Base-by-base conservation (phyloP, 2,113 vertebrate species). In the Menura novaehollandiae region DNA sequence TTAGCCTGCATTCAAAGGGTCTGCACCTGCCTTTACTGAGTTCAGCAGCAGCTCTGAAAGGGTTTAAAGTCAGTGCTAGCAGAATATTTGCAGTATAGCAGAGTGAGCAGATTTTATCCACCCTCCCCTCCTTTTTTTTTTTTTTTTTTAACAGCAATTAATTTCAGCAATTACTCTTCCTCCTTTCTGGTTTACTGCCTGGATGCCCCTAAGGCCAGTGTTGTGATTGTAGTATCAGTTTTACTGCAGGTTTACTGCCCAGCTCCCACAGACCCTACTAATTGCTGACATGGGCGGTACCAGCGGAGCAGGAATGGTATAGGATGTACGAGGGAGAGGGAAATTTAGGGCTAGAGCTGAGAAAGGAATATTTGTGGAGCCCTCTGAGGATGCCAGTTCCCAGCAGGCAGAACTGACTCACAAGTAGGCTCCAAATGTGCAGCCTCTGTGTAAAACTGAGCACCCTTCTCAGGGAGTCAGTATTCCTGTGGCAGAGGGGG, bases 81-180 rank as follows among this genome's bases (percentile, higher is more conserved):
- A 16, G 18, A 56, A 2, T 22, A 19, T 74, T 83, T 85, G 51
- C 32, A 62, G 26, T 33, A 35, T 27, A 76, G 30, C 3, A 28
- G 17, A 88, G 15, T 15, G 28, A 93, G 14, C 8, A 69, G 16
- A 1, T 76, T 88, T 73, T 43, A 33, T 20, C 6, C 13, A 26
- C 2, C 0, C 2, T 5, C 1, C 3, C 5, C 6, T n/a, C 5
- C 11, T 18, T 6, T 22, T 10, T 13, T 11, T 5, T 43, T 35
- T 33, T 21, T 37, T 53, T 27, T n/a, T 79, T 49, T 8, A n/a
- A 19, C 21, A 53, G 55, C 63, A 91, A 88, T 92, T 92, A 88
- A 93, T 94, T 91, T 84, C 72, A 84, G 51, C 79, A 83, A 74
- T 96, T 92, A 71, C 10, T 92, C n/a, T 88, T 85, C 46, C 26